These are phyloP conservation scores for Ichneumoninae sp. DNA, from an alignment of 2,888 invertebrate species.

Conservation along the genomic window DNA sequence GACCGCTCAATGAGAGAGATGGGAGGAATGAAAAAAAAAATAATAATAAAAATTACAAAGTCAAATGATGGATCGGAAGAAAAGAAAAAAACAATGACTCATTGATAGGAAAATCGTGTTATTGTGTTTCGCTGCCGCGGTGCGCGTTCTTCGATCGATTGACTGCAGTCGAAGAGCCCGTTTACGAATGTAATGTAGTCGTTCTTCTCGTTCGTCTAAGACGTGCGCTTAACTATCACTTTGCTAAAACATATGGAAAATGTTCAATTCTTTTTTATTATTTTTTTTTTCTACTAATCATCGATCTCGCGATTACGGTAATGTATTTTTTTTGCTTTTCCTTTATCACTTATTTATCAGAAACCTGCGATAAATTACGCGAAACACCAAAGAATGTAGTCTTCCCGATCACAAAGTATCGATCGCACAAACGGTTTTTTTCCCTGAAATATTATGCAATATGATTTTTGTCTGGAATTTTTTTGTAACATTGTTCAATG, in stretches of 20 bases:
- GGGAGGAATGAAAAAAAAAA: not conserved
- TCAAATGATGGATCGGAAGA: constrained; percentile 14
- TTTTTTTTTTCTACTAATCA: not conserved
- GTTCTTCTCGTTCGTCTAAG: constrained; percentile 1
- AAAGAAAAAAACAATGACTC: constrained; percentile 18
- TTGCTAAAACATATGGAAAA: constrained; percentile 1
- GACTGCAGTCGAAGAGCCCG: constrained; percentile 1
- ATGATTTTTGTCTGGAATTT: not conserved
- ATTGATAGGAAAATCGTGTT: constrained; percentile 25
- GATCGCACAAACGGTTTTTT: not conserved
- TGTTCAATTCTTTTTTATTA: not conserved
- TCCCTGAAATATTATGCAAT: not conserved
- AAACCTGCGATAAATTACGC: not conserved
- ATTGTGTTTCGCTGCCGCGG: not conserved
- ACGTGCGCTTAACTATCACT: not conserved
- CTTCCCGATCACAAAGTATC: not conserved
- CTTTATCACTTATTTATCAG: constrained; percentile 3
- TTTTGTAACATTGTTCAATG: no score
- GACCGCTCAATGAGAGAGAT: not conserved
- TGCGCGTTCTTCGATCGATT: not conserved
- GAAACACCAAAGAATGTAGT: constrained; percentile 8
- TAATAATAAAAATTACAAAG: constrained; percentile 23
- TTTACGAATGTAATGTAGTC: constrained; percentile 2
- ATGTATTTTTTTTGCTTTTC: not conserved
- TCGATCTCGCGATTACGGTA: not conserved